Conservation (phyloP, 2,113 vertebrate genomes). For the Merops nubicus region DNA sequence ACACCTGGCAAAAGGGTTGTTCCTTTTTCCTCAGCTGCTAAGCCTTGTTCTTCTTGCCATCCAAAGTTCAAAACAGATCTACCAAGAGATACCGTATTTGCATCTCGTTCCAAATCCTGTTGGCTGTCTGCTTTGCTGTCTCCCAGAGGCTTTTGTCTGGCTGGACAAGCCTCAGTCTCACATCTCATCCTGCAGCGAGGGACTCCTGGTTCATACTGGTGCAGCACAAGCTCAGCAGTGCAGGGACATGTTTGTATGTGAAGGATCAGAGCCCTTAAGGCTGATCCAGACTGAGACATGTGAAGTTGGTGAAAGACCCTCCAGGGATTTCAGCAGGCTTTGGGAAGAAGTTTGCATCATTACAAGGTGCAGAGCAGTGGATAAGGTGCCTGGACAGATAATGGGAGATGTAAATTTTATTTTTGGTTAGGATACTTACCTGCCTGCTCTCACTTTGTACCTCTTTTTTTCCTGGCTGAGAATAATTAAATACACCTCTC, state of each 20-base stretch:
- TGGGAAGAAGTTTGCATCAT: background rate
- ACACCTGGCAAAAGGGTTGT: background rate
- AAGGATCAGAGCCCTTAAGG: background rate
- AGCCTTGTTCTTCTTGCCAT: background rate
- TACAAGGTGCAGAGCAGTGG: background rate
- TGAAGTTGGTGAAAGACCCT: background rate
- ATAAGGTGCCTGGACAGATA: background rate
- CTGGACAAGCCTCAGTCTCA: background rate
- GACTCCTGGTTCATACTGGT: background rate
- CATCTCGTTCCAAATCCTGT: background rate
- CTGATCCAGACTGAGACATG: background rate
- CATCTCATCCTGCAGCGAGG: background rate
- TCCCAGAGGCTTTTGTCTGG: background rate
- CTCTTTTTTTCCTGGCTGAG: background rate
- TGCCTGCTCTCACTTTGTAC: background rate
- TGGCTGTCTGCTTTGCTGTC: background rate
- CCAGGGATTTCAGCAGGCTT: background rate
- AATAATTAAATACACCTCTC: background rate
- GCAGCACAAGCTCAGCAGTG: background rate
- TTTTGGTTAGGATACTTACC: background rate
- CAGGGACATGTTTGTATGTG: fast-evolving
- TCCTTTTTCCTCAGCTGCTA: background rate
- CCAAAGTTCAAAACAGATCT: background rate
- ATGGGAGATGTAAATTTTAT: background rate
- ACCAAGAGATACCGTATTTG: fast-evolving